Percentiles rank a stretch among this genome's conserved stretches.
These are phyloP conservation scores for Lycocerus yunnanus DNA, from an alignment of 2,888 invertebrate species.

Conservation along the genomic window DNA sequence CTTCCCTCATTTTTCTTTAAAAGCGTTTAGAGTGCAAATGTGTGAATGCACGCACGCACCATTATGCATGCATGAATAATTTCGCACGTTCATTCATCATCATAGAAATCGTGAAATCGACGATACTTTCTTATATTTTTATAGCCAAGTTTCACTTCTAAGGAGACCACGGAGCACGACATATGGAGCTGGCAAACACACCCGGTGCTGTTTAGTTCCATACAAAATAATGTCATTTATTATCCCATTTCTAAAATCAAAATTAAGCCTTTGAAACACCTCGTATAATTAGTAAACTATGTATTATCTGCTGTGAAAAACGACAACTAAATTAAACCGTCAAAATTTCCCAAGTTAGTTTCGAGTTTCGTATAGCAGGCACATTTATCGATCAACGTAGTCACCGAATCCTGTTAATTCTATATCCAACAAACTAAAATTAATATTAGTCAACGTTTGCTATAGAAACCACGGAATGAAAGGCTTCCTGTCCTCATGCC, in stretches of 20 bases:
- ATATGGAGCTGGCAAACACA: too few relatives aligned
- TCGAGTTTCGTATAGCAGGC: not conserved
- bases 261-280: not conserved
- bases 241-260: too few relatives aligned
- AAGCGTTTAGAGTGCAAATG: not conserved
- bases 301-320: not conserved
- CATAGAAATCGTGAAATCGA: not conserved
- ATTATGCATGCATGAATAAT: not conserved
- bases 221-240: too few relatives aligned
- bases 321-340: not conserved
- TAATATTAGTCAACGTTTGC: slow-evolving; percentile 3
- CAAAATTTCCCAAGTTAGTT: not conserved
- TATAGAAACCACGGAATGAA: not conserved
- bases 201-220: too few relatives aligned
- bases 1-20: not conserved
- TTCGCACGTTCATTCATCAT: not conserved
- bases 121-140: not conserved
- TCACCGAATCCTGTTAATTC: slow-evolving; percentile 1
- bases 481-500: not conserved
- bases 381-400: not conserved
- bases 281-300: not conserved
- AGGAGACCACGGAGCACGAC: not conserved
- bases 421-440: slow-evolving; percentile 2
- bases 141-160: not conserved
- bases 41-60: not conserved